Conservation (phyloP, 1,140 invertebrate species). For the Nomia melanderi region DNA sequence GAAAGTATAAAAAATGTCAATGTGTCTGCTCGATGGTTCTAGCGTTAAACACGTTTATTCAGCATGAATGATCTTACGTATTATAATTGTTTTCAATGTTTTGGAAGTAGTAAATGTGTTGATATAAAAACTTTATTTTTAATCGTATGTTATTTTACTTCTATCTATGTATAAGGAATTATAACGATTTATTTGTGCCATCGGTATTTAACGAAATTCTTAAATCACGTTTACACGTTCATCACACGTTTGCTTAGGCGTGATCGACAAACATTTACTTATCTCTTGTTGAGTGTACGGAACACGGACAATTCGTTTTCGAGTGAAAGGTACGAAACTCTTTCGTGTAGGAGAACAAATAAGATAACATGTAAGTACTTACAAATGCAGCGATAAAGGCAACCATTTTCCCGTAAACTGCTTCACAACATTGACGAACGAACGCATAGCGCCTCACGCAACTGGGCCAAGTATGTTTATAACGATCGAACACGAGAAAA, state of each 20-base stretch:
- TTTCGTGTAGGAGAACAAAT: neutral
- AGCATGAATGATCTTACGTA: no score
- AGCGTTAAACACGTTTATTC: no score
- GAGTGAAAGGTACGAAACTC: conserved; percentile 25
- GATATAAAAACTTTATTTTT: no score
- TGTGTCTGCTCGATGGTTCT: no score
- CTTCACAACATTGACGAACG: conserved; percentile 22
- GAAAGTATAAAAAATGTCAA: no score
- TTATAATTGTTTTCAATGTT: no score
- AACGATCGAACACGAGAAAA: no score
- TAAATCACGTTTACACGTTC: neutral
- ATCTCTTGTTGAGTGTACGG: neutral
- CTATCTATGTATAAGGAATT: no score
- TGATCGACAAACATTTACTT: conserved; percentile 14
- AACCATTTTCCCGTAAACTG: conserved; percentile 22
- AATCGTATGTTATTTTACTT: no score
- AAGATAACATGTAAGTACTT: conserved; percentile 18
- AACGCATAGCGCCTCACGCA: neutral
- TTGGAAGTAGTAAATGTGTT: no score
- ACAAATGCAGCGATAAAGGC: neutral
- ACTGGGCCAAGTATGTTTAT: no score
- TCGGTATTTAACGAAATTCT: neutral
- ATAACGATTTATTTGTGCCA: no score
- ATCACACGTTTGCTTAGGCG: neutral
- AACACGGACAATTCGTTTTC: conserved; percentile 1